Evolutionary conservation across 2,113 vertebrate genomes (phyloP), one percentile per base, ranked within the genome.

Genomic region (Aegithalos caudatus): DNA sequence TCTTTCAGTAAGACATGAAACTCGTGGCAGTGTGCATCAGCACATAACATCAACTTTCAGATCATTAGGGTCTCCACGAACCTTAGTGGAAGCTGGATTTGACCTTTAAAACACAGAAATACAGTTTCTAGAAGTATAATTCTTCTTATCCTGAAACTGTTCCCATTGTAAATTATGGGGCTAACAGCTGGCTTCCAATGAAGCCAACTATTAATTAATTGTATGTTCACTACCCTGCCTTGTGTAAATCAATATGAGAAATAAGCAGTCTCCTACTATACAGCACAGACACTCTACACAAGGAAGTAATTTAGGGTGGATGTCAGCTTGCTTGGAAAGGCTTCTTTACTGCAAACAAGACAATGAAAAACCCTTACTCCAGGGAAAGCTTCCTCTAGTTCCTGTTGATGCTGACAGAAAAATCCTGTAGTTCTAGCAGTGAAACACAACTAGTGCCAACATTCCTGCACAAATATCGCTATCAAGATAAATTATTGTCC

Each of bases 121-220:
- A 97, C 81, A 95, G 95, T 97, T 97, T 92, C 87, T 58, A 69
- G 82, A 70, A 83, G 82, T 97, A 93, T 97, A 97, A 98, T 97
- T 97, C 95, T 97, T 97, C 90, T 96, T 94, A 77, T 95, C 87
- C 87, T 96, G 60, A 74, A 96, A 95, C 83, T 83, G 69, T 95
- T 96, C 85, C 96, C 87, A 47, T 95, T 98, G 96, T 98, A 98
- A 98, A 98, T 98, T 98, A 98, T 94, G 92, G 94, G 88, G 58
- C 95, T 98, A 98, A 98, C 98, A 98, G 97, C 98, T 98, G 98
- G 98, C 97, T 97, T 95, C 97, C 97, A 95, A 94, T 96, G 97
- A 98, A 98, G 97, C 97, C 97, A 97, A 96, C 97, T 98, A 98
- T 98, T 98, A 98, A 98, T 98, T 98, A 98, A 98, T 98, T 98